Conservation (phyloP, 1,140 invertebrate species). For the Hetaerina americana region DNA sequence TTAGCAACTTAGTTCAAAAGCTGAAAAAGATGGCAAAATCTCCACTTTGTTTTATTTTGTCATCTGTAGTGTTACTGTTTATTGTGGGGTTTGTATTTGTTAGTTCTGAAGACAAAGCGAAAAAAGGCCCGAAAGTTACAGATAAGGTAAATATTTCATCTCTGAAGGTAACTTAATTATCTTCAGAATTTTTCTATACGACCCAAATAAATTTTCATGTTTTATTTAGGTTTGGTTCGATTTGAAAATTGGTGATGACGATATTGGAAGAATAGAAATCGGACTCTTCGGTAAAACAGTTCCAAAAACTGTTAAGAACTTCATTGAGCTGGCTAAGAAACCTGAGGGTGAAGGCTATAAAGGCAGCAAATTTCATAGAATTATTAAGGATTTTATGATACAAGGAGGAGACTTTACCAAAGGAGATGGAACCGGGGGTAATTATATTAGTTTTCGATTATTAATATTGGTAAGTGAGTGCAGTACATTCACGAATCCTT, state of each 20-base stretch:
- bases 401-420: slow-evolving; percentile 89
- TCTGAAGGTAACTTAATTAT: slow-evolving; percentile 1
- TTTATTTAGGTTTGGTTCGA: slow-evolving; percentile 80
- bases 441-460: slow-evolving; percentile 19
- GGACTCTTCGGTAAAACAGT: slow-evolving; percentile 92
- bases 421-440: slow-evolving; percentile 82
- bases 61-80: neutral
- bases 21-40: neutral
- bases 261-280: slow-evolving; percentile 70
- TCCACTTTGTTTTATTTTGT: neutral
- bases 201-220: slow-evolving; percentile 10
- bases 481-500: neutral
- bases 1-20: neutral
- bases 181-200: neutral
- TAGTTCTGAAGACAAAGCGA: slow-evolving; percentile 9
- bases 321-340: slow-evolving; percentile 68
- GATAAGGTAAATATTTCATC: slow-evolving; percentile 38
- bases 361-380: slow-evolving; percentile 81
- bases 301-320: slow-evolving; percentile 89
- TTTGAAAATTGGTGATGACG: slow-evolving; percentile 70
- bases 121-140: slow-evolving; percentile 61
- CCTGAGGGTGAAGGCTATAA: slow-evolving; percentile 70
- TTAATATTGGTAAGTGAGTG: slow-evolving; percentile 2
- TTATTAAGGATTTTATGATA: slow-evolving; percentile 93
- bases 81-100: neutral